Base-by-base conservation (phyloP, 2,797 vertebrate species). In the Lagocephalus sceleratus region DNA sequence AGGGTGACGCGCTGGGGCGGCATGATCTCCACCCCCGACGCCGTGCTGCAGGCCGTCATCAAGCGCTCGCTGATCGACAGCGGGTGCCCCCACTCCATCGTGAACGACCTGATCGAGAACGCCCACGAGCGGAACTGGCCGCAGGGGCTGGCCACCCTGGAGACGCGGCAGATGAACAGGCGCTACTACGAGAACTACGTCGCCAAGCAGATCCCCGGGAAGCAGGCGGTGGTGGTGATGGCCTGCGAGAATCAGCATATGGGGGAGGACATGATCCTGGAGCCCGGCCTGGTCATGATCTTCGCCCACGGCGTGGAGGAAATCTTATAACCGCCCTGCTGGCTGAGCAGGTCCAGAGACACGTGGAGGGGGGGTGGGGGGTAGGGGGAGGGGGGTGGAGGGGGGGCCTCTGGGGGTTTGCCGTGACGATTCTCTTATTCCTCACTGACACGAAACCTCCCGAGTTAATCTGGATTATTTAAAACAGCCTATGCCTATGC, bases 161-260 rank as follows among this genome's bases (percentile, higher is more conserved):
- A 99, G 90, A 98, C 95, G 0, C 92, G 97, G 45, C 97, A 99
- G 90, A 97, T 98, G 96, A 99, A 99, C 88, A 92, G 95, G 16
- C 93, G 96, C 57, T 98, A 95, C 90, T 99, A 99, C 20, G 97
- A 99, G 92, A 98, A 98, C 92, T 98, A 99, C 68, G 96, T 98
- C 71, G 96, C 97, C 87, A 99, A 99, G 52, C 93, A 95, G 25
- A 98, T 99, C 76, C 97, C 97, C 2, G 95, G 97, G 74, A 99
- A 99, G 75, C 97, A 99, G 84, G 97, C 97, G 0, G 96, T 99
- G 67, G 96, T 99, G 56, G 95, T 98, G 85, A 96, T 98, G 96
- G 97, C 97, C 78, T 99, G 96, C 1, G 96, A 98, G 83, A 98
- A 98, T 83, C 97, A 98, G 83, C 97, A 99, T 76, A 98, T 99